Percentiles rank a stretch among this genome's conserved stretches.
Conservation (phyloP, 1,140 invertebrate genomes). For the Campoletis sonorensis region DNA sequence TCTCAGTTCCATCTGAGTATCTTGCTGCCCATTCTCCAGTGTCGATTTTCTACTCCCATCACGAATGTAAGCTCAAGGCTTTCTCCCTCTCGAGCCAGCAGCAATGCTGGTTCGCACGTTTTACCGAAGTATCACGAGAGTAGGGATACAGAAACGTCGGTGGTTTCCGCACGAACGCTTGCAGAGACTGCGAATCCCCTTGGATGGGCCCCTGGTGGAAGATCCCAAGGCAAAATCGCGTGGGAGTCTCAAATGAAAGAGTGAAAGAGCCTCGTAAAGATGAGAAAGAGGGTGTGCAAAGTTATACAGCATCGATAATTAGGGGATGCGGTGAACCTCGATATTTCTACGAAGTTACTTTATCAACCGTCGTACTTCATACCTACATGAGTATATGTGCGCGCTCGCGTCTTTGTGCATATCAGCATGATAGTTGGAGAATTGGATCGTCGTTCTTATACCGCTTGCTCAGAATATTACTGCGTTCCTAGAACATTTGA, state of each 20-base stretch:
- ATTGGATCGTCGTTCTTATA: too few relatives aligned
- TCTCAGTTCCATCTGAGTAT: slow-evolving; percentile 7
- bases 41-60: slow-evolving; percentile 7
- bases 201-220: neutral
- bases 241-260: neutral
- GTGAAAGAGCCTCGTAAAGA: neutral
- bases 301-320: neutral
- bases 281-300: neutral
- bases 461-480: too few relatives aligned
- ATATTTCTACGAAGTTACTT: neutral
- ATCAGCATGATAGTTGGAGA: too few relatives aligned
- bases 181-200: neutral
- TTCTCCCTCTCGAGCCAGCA: neutral
- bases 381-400: neutral
- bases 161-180: slow-evolving; percentile 13
- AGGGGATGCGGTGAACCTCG: neutral
- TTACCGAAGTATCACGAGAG: neutral
- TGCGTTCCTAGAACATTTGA: too few relatives aligned
- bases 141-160: neutral
- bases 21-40: neutral
- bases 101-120: neutral
- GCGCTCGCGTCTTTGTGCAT: too few relatives aligned
- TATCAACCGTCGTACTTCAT: neutral
- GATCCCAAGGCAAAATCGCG: neutral
- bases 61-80: neutral